Evolutionary conservation across 1,140 invertebrate species (phyloP).

Genomic region (Nilaparvata lugens): DNA sequence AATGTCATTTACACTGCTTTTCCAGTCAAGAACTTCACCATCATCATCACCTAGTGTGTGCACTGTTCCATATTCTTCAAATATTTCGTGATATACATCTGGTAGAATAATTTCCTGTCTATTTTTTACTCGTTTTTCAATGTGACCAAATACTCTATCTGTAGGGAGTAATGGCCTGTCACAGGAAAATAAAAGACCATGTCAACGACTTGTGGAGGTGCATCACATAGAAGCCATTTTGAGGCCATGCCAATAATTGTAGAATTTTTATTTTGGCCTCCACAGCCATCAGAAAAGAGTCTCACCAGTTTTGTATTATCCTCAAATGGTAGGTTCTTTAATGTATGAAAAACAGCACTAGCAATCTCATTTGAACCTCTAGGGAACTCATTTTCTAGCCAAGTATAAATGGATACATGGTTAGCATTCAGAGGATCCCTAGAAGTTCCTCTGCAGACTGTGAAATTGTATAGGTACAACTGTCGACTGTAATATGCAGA

Average conservation of each 20-base stretch:
- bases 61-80: conserved; percentile 17
- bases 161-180: conserved; percentile 27
- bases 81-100: conserved; percentile 16
- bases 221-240: conserved; percentile 24
- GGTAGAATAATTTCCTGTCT: conserved; percentile 21
- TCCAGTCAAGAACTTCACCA: conserved; percentile 16
- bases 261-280: conserved; percentile 32
- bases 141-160: conserved; percentile 30
- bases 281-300: conserved; percentile 28
- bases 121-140: conserved; percentile 27
- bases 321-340: conserved; percentile 22
- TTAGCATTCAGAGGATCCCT: conserved; percentile 23
- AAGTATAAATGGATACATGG: conserved; percentile 28
- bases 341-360: conserved; percentile 26
- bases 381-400: conserved; percentile 28
- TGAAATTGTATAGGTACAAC: conserved; percentile 35
- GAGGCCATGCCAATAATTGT: conserved; percentile 25
- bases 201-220: conserved; percentile 20
- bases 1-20: conserved; percentile 1
- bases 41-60: conserved; percentile 7
- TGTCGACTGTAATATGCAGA: conserved; percentile 32
- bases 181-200: conserved; percentile 27
- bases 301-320: conserved; percentile 20
- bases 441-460: conserved; percentile 29
- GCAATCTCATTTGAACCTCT: conserved; percentile 32